These are phyloP conservation scores for Ditula angustiorana DNA, from an alignment of 2,888 invertebrate genomes.

Conservation along the genomic window DNA sequence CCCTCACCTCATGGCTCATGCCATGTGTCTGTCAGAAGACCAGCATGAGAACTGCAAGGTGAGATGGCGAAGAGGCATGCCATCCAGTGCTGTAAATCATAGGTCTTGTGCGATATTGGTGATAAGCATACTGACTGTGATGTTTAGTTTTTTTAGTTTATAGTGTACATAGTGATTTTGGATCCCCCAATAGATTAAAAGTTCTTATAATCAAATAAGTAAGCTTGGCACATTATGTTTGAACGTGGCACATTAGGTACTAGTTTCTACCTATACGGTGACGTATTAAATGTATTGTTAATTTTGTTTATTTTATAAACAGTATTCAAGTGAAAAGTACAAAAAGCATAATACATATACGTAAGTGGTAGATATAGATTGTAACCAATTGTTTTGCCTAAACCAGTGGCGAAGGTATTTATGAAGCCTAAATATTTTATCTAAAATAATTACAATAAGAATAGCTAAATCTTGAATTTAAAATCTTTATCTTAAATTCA, in stretches of 20 bases:
- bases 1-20: slow-evolving; percentile 91
- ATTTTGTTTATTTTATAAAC: too few species aligned
- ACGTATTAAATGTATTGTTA: too few species aligned
- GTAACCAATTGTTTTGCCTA: not conserved
- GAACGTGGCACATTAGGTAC: too few species aligned
- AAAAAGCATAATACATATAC: not conserved
- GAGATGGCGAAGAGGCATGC: slow-evolving; percentile 46
- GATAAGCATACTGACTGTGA: slow-evolving; percentile 40
- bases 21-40: slow-evolving; percentile 87
- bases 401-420: too few species aligned
- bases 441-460: too few species aligned
- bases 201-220: not conserved
- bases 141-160: slow-evolving; percentile 38
- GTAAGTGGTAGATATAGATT: not conserved
- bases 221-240: too few species aligned
- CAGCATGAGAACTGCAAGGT: slow-evolving; percentile 72
- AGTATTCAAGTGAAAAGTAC: slow-evolving; percentile 7
- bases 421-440: too few species aligned
- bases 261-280: too few species aligned
- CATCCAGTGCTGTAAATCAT: slow-evolving; percentile 44
- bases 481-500: too few species aligned
- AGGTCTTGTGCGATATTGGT: slow-evolving; percentile 35
- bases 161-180: not conserved
- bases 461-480: too few species aligned
- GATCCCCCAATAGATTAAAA: not conserved